These are phyloP conservation scores for Eupsittula cactorum DNA, from an alignment of 2,113 vertebrate species.

Conservation along the genomic window DNA sequence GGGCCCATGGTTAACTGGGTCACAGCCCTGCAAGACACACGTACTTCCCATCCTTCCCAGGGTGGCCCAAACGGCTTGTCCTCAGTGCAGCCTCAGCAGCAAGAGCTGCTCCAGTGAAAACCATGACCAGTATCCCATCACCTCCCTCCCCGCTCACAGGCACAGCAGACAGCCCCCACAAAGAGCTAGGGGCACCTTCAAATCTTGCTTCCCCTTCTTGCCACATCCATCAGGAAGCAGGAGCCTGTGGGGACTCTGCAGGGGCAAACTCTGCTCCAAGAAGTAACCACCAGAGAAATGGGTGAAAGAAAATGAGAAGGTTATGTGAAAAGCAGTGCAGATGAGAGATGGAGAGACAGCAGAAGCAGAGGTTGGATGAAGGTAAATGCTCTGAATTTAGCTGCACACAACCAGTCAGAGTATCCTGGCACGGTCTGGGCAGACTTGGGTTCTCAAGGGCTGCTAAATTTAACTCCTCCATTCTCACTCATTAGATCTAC, in stretches of 20 bases:
- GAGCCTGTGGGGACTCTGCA: neutral
- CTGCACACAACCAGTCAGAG: neutral
- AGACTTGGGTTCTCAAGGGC: neutral
- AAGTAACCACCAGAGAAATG: neutral
- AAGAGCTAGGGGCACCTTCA: neutral
- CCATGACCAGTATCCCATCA: accelerated
- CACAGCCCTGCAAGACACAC: neutral
- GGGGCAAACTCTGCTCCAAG: neutral
- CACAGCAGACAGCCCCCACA: accelerated
- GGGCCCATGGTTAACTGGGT: neutral
- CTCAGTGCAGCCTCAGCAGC: accelerated
- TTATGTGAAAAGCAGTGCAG: neutral
- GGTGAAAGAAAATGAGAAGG: neutral
- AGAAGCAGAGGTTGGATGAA: neutral
- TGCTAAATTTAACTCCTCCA: neutral
- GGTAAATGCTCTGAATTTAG: neutral
- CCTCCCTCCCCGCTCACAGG: neutral
- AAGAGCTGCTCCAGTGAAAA: neutral
- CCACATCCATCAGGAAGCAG: neutral
- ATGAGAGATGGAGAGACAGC: neutral
- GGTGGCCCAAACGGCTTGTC: neutral
- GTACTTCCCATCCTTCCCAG: neutral
- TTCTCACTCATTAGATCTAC: neutral
- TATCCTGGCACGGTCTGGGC: neutral
- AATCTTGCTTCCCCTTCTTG: neutral